These are phyloP conservation scores for Larimichthys polyactis DNA, from an alignment of 2,113 vertebrate species.

Conservation along the genomic window DNA sequence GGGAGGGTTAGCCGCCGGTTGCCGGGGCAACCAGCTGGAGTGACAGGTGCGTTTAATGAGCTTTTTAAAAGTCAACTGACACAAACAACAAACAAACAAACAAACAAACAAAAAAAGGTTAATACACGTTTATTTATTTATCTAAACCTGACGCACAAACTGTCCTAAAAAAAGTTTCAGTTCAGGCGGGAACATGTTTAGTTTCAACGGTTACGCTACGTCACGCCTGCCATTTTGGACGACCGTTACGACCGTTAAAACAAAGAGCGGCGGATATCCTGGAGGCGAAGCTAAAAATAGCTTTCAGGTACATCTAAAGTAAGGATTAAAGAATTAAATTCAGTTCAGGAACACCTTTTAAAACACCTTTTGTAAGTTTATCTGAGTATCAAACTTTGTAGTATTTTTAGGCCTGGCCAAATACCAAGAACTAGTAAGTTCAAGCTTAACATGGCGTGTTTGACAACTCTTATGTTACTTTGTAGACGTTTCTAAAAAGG, in stretches of 20 bases:
- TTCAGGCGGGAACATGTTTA: neutral
- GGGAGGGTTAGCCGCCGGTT: slow-evolving; percentile 8
- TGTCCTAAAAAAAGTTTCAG: neutral
- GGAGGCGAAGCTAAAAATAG: slow-evolving; percentile 20
- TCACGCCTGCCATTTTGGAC: slow-evolving; percentile 34
- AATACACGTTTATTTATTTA: neutral
- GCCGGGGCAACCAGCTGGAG: slow-evolving; percentile 38
- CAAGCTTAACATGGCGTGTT: neutral
- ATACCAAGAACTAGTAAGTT: neutral
- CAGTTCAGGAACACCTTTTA: neutral
- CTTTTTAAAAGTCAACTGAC: slow-evolving; percentile 32
- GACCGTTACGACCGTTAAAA: neutral
- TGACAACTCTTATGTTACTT: neutral
- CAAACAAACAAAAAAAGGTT: slow-evolving; percentile 1
- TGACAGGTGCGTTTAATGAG: slow-evolving; percentile 73
- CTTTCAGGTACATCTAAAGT: neutral
- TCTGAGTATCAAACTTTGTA: neutral
- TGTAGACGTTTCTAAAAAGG: neutral
- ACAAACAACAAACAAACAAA: slow-evolving; percentile 6
- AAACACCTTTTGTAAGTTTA: neutral
- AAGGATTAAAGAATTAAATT: neutral
- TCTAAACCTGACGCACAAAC: neutral
- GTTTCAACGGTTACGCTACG: neutral
- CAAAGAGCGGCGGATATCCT: neutral
- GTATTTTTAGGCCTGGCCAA: neutral